Evolutionary conservation across 2,888 invertebrate species (phyloP), one percentile per base, ranked within the genome.

Genomic region (Trilocha varians): DNA sequence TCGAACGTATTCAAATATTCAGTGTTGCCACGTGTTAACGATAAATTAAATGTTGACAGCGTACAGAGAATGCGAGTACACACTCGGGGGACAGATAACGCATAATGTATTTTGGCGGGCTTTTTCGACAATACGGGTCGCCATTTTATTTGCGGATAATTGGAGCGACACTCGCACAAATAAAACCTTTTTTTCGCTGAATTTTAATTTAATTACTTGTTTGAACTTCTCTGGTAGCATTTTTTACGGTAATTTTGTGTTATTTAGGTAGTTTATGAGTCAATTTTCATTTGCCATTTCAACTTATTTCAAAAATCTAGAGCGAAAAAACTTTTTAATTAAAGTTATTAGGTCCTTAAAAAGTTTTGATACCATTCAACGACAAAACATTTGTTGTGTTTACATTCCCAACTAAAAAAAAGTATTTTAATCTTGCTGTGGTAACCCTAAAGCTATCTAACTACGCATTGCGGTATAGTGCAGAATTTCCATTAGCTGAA

Each of bases 51-150:
- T 56, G 59, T 55, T 63, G 59, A 71, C 70, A 64, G 62, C 62
- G 63, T 64, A 56, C 57, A 47, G 57, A 43, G 58, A 47, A 48
- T 53, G 52, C 50, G 57, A 60, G 70, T 62, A 62, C 59, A 70
- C 57, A 51, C 79, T 66, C 75, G 38, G 14, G 77, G 69, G 76
- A 57, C 60, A 72, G 76, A 78, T 80, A 78, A 70, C 69, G 70
- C 64, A 70, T 75, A 79, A 79, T 78, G 74, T 76, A 79, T 78
- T 78, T 78, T 65, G 67, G 57, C 63, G 70, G 65, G 63, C 70
- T 73, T 69, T 69, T 67, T 65, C 65, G 64, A 66, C 62, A 52
- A 50, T 52, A 53, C 47, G 25, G 51, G 48, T 47, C 50, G 42
- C 34, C 38, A 13, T 15, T 3, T 16, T 47, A 48, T 57, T 55